Conservation (phyloP, 1,140 invertebrate genomes). For the Drosophila simulans region DNA sequence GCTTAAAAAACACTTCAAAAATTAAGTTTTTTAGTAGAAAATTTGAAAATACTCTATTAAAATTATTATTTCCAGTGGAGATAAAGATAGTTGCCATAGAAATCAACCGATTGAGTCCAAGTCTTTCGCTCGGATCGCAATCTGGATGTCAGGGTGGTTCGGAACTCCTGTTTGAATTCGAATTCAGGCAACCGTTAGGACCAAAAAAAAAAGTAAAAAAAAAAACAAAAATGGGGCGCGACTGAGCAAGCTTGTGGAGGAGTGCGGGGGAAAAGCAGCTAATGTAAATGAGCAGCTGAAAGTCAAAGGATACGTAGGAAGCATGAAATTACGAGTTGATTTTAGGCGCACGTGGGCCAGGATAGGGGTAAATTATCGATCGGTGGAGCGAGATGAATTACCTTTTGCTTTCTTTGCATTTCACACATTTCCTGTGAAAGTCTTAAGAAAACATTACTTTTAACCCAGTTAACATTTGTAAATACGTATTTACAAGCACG, state of each 20-base stretch:
- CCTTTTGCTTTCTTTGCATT: slow-evolving; percentile 4
- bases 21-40: too few species aligned
- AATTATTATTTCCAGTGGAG: slow-evolving; percentile 6
- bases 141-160: slow-evolving; percentile 42
- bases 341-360: slow-evolving; percentile 12
- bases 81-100: slow-evolving; percentile 73
- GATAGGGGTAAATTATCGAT: slow-evolving; percentile 1
- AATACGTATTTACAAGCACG: too few species aligned
- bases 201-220: background rate
- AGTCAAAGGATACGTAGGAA: slow-evolving; percentile 22
- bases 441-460: too few species aligned
- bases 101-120: slow-evolving; percentile 44
- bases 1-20: too few species aligned
- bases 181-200: slow-evolving; percentile 57
- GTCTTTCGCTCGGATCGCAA: slow-evolving; percentile 26
- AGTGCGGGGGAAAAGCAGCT: slow-evolving; percentile 5
- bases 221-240: slow-evolving; percentile 11
- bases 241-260: slow-evolving; percentile 14
- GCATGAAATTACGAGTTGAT: slow-evolving; percentile 43
- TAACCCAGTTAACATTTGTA: too few species aligned
- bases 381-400: background rate
- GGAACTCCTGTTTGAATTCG: slow-evolving; percentile 18
- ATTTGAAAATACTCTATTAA: too few species aligned
- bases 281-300: slow-evolving; percentile 52
- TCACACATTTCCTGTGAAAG: background rate